Percentiles rank a stretch among this genome's conserved stretches.
These are phyloP conservation scores for Chrysocyon brachyurus DNA, from an alignment of 2,797 vertebrate species.

Conservation along the genomic window DNA sequence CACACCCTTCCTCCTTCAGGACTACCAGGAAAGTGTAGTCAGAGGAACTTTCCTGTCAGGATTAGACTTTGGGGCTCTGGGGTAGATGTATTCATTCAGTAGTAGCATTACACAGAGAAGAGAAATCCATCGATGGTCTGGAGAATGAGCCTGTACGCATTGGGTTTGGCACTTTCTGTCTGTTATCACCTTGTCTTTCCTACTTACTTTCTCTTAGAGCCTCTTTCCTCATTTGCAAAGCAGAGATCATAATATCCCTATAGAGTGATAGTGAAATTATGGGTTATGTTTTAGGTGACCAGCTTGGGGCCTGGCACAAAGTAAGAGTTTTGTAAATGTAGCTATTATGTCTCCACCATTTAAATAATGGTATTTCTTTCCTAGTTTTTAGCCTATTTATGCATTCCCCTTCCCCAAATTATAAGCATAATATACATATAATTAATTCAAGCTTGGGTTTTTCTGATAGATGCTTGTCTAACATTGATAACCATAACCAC, in stretches of 20 bases:
- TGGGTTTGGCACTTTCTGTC: neutral
- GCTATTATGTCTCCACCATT: neutral
- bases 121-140: neutral
- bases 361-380: constrained; percentile 51
- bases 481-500: neutral
- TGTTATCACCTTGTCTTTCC: neutral
- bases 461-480: constrained; percentile 33
- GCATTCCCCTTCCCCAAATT: neutral
- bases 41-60: neutral
- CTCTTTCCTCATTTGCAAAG: constrained; percentile 26
- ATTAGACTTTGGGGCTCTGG: neutral
- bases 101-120: neutral
- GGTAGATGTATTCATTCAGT: neutral
- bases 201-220: constrained; percentile 7
- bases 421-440: neutral
- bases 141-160: neutral
- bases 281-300: constrained; percentile 31
- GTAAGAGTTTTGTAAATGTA: constrained; percentile 26
- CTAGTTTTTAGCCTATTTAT: constrained; percentile 20
- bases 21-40: neutral
- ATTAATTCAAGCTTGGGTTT: constrained; percentile 24
- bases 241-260: neutral
- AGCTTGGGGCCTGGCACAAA: neutral
- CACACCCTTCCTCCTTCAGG: neutral
- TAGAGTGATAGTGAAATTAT: neutral